Percentiles rank a stretch among this genome's conserved stretches.
These are phyloP conservation scores for Trematocara nigrifrons DNA, from an alignment of 2,113 vertebrate genomes.

Conservation along the genomic window DNA sequence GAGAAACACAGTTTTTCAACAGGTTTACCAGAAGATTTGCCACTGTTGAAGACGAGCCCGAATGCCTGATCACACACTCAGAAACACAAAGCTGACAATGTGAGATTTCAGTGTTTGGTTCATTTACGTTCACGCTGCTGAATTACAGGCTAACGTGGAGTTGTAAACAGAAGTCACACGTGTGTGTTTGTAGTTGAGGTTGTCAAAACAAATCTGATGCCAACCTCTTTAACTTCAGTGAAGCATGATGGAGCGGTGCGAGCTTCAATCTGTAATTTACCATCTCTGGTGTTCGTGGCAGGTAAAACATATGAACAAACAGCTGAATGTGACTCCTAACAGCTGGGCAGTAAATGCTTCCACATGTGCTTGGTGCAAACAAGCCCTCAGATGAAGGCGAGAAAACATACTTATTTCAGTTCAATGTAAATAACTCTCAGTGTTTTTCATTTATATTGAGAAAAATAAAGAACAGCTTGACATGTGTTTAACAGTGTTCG, in stretches of 20 bases:
- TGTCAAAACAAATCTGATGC: constrained; percentile 17
- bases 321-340: neutral
- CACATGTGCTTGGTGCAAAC: neutral
- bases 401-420: neutral
- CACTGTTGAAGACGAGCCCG: neutral
- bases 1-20: neutral
- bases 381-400: neutral
- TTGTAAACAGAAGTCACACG: neutral
- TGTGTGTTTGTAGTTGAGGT: neutral
- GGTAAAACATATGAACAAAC: neutral
- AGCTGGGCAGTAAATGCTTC: neutral
- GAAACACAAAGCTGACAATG: neutral
- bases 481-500: neutral
- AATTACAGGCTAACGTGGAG: neutral
- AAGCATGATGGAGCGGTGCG: neutral
- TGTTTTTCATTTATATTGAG: neutral
- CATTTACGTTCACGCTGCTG: neutral
- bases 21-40: neutral
- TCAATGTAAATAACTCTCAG: neutral
- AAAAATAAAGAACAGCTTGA: neutral
- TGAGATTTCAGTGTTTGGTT: neutral
- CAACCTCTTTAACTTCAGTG: neutral
- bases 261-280: constrained; percentile 8
- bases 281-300: neutral
- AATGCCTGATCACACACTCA: neutral